Evolutionary conservation across 2,113 vertebrate genomes (phyloP), one percentile per base, ranked within the genome.

Genomic region (Tetrax tetrax): DNA sequence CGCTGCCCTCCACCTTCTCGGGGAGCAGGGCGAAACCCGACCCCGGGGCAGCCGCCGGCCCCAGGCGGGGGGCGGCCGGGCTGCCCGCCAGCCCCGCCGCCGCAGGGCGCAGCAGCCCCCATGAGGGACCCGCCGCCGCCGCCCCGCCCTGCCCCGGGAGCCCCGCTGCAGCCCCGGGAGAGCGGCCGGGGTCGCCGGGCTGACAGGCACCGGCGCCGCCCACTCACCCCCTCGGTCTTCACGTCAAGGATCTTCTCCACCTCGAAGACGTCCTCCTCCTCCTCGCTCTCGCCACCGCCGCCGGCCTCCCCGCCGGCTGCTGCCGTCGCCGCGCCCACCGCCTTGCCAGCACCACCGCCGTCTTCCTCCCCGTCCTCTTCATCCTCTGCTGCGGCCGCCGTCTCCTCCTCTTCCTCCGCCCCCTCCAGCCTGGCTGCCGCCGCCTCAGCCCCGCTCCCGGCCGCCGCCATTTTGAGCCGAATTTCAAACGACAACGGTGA

Each of bases 191-290:
- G 12, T 5, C 37, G 37, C 69, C 31, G 33, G 20, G 24, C 43
- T 56, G 38, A 41, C 28, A 43, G 18, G 37, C 19, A 51, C 65
- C n/a, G 14, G 24, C 41, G 24, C 41, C 31, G 33, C 31, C 28
- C 64, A 77, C 98, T 97, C 97, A 99, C 99, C 98, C 98, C 99
- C 54, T 99, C 98, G 27, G 96, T 98, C 78, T 99, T 99, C 98
- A 99, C 97, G 97, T 99, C 99, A 81, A 99, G 98, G 96, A 99
- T 99, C 96, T 97, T 98, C 97, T 99, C 99, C 98, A 99, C 99
- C 95, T 99, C 99, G 95, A 99, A 99, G 15, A 99, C 98, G 59
- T 99, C 98, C 63, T 99, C 99, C 13, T 97, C 98, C 81, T 99
- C 98, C 83, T 96, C 96, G 27, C 83, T 69, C 57, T 22, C 51